These are phyloP conservation scores for Etia nguti DNA, from an alignment of 2,113 vertebrate genomes.

Conservation along the genomic window DNA sequence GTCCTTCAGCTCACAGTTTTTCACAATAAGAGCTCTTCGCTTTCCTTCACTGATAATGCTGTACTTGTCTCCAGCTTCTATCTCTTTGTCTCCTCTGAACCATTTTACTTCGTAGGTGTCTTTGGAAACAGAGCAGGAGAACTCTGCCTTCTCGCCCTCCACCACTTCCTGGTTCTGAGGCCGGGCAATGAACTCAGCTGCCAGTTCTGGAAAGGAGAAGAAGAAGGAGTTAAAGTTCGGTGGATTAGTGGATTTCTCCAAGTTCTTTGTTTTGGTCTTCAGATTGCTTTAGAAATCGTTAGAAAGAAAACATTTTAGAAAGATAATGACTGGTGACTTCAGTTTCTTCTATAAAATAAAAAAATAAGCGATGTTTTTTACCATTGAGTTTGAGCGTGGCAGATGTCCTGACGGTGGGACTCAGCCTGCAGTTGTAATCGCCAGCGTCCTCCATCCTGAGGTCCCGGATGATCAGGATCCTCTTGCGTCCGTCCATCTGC, in stretches of 20 bases:
- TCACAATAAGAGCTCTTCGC: slow-evolving; percentile 84
- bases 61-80: slow-evolving; percentile 84
- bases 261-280: neutral
- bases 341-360: neutral
- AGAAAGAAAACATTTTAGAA: neutral
- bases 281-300: neutral
- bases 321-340: neutral
- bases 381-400: slow-evolving; percentile 86
- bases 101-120: slow-evolving; percentile 87
- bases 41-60: slow-evolving; percentile 87
- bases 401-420: slow-evolving; percentile 77
- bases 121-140: slow-evolving; percentile 91
- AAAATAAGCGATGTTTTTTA: slow-evolving; percentile 1
- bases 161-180: slow-evolving; percentile 92
- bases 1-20: slow-evolving; percentile 81
- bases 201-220: slow-evolving; percentile 79
- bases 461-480: slow-evolving; percentile 86
- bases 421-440: slow-evolving; percentile 86
- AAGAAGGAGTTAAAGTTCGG: neutral
- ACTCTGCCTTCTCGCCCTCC: slow-evolving; percentile 94
- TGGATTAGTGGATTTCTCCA: neutral
- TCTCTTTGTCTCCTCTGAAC: slow-evolving; percentile 79
- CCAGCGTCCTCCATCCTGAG: slow-evolving; percentile 84
- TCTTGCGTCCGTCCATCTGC: slow-evolving; percentile 82
- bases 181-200: slow-evolving; percentile 92